Evolutionary conservation across 2,888 invertebrate species (phyloP).

Genomic region (Nasonia oneida): DNA sequence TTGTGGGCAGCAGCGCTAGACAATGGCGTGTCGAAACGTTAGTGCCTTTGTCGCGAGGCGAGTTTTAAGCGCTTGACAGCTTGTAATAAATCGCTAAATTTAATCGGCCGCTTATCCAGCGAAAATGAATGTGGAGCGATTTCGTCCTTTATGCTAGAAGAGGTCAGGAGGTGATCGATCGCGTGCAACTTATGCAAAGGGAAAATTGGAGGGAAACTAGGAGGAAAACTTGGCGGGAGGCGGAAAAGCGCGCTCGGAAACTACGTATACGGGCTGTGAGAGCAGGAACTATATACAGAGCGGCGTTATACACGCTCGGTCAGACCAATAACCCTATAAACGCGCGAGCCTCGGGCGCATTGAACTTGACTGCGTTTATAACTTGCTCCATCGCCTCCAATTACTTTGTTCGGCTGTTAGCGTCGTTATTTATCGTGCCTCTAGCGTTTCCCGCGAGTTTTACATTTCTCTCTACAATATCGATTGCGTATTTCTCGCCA

Average conservation of each 20-base stretch:
- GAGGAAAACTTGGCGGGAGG: no score
- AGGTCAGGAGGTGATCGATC: no score
- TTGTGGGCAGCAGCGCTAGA: conserved; percentile 38
- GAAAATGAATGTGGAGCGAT: no score
- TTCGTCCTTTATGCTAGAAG: no score
- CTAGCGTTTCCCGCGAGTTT: background rate
- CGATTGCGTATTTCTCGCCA: no score
- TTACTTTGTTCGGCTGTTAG: conserved; percentile 27
- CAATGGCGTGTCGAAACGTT: conserved; percentile 55
- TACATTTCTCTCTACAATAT: background rate
- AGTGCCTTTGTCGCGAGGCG: background rate
- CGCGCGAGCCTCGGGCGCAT: conserved; percentile 49
- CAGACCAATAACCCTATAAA: conserved; percentile 57
- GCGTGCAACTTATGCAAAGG: background rate
- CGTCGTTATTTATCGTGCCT: conserved; percentile 7
- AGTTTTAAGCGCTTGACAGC: conserved; percentile 19
- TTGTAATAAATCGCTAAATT: conserved; percentile 52
- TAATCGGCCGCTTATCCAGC: conserved; percentile 25
- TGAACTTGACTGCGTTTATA: conserved; percentile 60
- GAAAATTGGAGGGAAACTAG: background rate
- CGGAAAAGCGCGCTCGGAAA: background rate
- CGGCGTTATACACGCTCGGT: background rate
- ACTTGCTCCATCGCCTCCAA: conserved; percentile 28
- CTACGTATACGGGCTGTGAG: background rate
- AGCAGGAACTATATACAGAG: background rate